These are phyloP conservation scores for Aporrectodea caliginosa DNA, from an alignment of 1,140 invertebrate genomes.

Conservation along the genomic window DNA sequence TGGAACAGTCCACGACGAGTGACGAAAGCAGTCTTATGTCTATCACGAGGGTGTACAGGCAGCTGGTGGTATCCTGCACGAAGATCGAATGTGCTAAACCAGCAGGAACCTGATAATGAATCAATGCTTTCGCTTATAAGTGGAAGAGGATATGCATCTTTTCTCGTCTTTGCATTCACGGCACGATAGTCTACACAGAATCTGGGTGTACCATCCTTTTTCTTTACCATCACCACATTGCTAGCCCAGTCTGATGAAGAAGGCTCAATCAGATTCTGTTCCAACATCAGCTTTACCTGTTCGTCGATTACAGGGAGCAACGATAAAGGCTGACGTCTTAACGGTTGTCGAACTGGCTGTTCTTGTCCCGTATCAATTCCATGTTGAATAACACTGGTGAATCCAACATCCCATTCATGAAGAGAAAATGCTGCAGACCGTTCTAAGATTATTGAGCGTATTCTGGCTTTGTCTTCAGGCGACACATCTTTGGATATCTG, in stretches of 20 bases:
- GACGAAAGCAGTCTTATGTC: constrained; percentile 49
- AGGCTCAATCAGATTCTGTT: constrained; percentile 11
- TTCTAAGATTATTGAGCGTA: no score
- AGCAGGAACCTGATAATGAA: constrained; percentile 32
- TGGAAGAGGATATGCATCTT: constrained; percentile 38
- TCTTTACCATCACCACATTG: constrained; percentile 42
- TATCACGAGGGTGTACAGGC: constrained; percentile 42
- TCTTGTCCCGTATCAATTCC: neutral
- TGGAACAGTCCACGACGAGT: constrained; percentile 36
- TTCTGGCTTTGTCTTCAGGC: no score
- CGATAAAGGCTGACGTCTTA: neutral
- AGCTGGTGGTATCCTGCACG: constrained; percentile 53
- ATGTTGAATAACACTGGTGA: neutral
- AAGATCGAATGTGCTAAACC: constrained; percentile 39
- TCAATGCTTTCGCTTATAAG: constrained; percentile 43
- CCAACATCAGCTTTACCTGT: neutral
- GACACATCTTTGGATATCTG: no score
- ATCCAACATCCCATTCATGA: neutral
- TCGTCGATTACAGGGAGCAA: neutral
- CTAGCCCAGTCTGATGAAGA: constrained; percentile 39
- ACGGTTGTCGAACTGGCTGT: neutral
- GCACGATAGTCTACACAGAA: constrained; percentile 42
- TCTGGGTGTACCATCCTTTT: constrained; percentile 37
- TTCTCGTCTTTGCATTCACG: constrained; percentile 39
- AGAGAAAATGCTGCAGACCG: no score